A percentile compares a stretch with the other conserved stretches of the same genome.
Evolutionary conservation across 2,113 vertebrate species (phyloP).

Genomic region (Ciconia stormi): DNA sequence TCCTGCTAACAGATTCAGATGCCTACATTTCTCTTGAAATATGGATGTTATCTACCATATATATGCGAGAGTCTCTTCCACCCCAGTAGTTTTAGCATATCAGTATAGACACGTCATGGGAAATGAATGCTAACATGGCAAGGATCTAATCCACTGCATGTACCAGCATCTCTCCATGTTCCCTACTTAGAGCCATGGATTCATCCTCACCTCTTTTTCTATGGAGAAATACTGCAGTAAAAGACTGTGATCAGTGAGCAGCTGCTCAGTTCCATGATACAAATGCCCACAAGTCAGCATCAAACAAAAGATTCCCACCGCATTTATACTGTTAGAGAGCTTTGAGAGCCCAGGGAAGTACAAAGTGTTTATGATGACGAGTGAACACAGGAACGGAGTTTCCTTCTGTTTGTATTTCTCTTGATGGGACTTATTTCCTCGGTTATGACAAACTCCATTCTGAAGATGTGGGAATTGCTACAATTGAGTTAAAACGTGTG

Average conservation of each 20-base stretch:
- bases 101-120: rapidly evolving
- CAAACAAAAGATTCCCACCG: background rate
- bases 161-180: background rate
- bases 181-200: background rate
- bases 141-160: background rate
- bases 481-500: background rate
- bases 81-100: background rate
- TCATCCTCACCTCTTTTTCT: background rate
- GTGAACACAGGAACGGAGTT: background rate
- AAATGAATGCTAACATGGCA: background rate
- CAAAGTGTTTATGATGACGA: background rate
- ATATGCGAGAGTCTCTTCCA: background rate
- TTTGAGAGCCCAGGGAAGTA: background rate
- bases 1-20: background rate
- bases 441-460: background rate
- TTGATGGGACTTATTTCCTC: background rate
- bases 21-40: background rate
- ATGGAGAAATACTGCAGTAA: background rate
- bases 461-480: background rate
- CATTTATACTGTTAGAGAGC: background rate
- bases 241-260: background rate
- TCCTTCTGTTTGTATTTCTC: background rate
- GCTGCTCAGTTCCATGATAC: background rate
- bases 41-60: background rate
- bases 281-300: background rate